These are phyloP conservation scores for Daktulosphaira vitifoliae DNA, from an alignment of 1,140 invertebrate species.

Conservation along the genomic window DNA sequence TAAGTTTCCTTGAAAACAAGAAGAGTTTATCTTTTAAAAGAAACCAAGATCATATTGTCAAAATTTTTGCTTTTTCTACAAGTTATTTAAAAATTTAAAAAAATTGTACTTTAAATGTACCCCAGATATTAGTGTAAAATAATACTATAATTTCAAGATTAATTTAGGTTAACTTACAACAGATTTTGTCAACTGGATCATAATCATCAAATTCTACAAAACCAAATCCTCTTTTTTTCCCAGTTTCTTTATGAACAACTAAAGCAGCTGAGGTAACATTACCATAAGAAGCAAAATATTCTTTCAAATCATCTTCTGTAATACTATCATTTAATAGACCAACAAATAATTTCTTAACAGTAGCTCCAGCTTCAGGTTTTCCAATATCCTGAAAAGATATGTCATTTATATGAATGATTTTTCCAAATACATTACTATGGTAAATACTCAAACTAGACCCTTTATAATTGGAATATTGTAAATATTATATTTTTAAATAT, in stretches of 20 bases:
- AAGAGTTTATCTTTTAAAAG: too few species aligned
- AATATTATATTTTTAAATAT: too few species aligned
- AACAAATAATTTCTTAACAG: conserved; percentile 92
- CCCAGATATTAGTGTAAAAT: too few species aligned
- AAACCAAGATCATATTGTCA: too few species aligned
- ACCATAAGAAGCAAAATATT: conserved; percentile 79
- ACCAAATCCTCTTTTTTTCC: conserved; percentile 85
- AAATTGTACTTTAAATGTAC: too few species aligned
- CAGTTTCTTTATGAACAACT: conserved; percentile 84
- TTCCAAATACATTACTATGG: too few species aligned
- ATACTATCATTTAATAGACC: conserved; percentile 84
- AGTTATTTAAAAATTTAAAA: too few species aligned
- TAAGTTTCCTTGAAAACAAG: too few species aligned
- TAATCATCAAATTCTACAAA: conserved; percentile 96
- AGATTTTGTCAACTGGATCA: conserved; percentile 91
- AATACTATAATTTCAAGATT: too few species aligned
- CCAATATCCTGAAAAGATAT: conserved; percentile 62
- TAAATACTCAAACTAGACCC: too few species aligned
- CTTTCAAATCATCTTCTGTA: conserved; percentile 74
- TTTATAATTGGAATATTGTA: too few species aligned
- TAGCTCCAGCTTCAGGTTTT: conserved; percentile 80
- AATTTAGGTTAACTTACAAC: conserved; percentile 60
- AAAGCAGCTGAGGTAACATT: conserved; percentile 76
- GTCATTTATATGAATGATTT: not conserved
- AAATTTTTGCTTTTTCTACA: too few species aligned